Percentiles rank a stretch among this genome's conserved stretches.
Evolutionary conservation across 1,140 invertebrate genomes (phyloP).

Genomic region (Meloidogyne chitwoodi): DNA sequence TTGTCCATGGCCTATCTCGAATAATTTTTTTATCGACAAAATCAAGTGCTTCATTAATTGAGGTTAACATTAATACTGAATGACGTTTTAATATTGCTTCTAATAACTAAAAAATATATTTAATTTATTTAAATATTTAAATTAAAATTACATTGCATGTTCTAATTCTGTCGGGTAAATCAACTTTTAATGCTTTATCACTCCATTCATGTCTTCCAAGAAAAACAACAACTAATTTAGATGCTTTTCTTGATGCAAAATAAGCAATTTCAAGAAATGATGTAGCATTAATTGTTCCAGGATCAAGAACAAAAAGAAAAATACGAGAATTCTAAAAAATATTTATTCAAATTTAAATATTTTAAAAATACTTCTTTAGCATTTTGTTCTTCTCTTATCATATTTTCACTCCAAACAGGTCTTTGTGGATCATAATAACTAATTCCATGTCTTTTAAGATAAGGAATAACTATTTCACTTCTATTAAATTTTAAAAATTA

Average conservation of each 20-base stretch:
- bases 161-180: constrained; percentile 49
- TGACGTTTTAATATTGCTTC: constrained; percentile 54
- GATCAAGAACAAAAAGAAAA: constrained; percentile 58
- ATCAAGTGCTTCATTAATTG: constrained; percentile 52
- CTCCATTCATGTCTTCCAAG: constrained; percentile 52
- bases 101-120: constrained; percentile 25
- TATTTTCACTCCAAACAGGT: constrained; percentile 54
- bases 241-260: constrained; percentile 55
- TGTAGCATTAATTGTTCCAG: constrained; percentile 52
- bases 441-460: constrained; percentile 55
- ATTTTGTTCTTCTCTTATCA: constrained; percentile 52
- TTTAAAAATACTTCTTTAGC: constrained; percentile 48
- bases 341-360: not conserved
- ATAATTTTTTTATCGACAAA: constrained; percentile 59
- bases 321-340: constrained; percentile 51
- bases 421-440: constrained; percentile 58
- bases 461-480: constrained; percentile 57
- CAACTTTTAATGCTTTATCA: constrained; percentile 57
- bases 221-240: constrained; percentile 59
- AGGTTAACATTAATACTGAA: constrained; percentile 51
- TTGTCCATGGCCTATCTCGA: constrained; percentile 39
- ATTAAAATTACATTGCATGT: constrained; percentile 35
- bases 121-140: not conserved
- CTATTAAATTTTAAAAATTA: constrained; percentile 28
- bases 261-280: constrained; percentile 59